Evolutionary conservation across 1,140 invertebrate species (phyloP).

Genomic region (Achroia grisella): DNA sequence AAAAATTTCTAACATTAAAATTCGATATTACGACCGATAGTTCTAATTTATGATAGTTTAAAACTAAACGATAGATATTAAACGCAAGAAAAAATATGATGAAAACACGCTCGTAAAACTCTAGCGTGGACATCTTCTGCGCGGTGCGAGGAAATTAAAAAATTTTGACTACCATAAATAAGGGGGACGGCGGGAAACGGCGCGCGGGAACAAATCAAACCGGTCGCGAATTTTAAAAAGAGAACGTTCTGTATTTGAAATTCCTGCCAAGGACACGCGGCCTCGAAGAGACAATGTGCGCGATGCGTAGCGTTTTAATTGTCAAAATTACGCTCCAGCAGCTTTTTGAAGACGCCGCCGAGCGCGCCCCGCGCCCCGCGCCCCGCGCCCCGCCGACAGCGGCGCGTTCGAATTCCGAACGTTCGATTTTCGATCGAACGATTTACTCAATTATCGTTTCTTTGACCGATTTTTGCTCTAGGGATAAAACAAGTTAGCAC

Average conservation of each 20-base stretch:
- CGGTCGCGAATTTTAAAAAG: slow-evolving; percentile 13
- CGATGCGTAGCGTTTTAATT: slow-evolving; percentile 60
- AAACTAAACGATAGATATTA: slow-evolving; percentile 45
- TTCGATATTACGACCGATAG: slow-evolving; percentile 60
- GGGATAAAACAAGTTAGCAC: too few relatives aligned
- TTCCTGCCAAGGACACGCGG: slow-evolving; percentile 59
- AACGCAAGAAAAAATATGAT: slow-evolving; percentile 37
- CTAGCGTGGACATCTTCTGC: slow-evolving; percentile 4
- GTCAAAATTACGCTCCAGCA: slow-evolving; percentile 45
- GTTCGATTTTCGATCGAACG: slow-evolving; percentile 3
- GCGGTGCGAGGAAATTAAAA: slow-evolving; percentile 5
- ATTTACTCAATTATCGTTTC: too few relatives aligned
- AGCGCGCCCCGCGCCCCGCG: too few relatives aligned
- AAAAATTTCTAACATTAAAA: slow-evolving; percentile 49
- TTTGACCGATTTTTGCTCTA: too few relatives aligned
- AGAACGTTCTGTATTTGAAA: slow-evolving; percentile 20
- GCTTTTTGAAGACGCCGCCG: slow-evolving; percentile 46
- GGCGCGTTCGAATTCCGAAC: slow-evolving; percentile 1
- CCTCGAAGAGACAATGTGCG: slow-evolving; percentile 36
- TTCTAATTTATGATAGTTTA: slow-evolving; percentile 55
- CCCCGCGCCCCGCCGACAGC: neutral
- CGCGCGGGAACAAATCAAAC: slow-evolving; percentile 15
- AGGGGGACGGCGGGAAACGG: neutral
- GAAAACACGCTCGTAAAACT: slow-evolving; percentile 32
- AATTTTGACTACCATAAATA: slow-evolving; percentile 2